Conservation (phyloP, 2,113 vertebrate species). For the Protobothrops flavoviridis region DNA sequence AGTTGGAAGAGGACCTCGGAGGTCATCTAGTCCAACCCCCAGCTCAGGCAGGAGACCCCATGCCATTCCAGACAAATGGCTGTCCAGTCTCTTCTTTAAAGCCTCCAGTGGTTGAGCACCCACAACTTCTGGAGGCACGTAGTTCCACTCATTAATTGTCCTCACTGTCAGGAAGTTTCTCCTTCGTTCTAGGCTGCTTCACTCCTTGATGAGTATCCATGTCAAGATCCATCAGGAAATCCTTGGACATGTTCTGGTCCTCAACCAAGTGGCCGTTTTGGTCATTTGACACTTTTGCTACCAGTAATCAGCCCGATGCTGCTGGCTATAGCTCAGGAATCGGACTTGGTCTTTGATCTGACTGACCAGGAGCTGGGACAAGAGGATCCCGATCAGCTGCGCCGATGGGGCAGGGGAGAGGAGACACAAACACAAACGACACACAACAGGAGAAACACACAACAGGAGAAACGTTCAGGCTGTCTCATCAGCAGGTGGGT, state of each 20-base stretch:
- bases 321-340: constrained; percentile 84
- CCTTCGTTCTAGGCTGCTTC: too few species aligned
- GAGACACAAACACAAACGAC: background rate
- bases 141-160: too few species aligned
- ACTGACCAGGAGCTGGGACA: constrained; percentile 88
- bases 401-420: background rate
- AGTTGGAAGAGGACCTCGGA: too few species aligned
- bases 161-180: too few species aligned
- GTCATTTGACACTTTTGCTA: constrained; percentile 46
- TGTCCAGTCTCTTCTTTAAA: too few species aligned
- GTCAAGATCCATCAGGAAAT: background rate
- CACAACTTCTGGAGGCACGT: too few species aligned
- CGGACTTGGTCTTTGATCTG: constrained; percentile 91
- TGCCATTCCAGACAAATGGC: too few species aligned
- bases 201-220: too few species aligned
- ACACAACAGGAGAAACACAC: background rate
- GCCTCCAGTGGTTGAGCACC: too few species aligned
- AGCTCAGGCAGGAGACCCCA: too few species aligned
- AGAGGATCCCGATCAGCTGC: constrained; percentile 89
- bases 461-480: background rate
- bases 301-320: constrained; percentile 85
- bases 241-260: background rate
- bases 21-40: too few species aligned
- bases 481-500: background rate
- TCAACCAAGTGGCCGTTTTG: background rate